Conservation (phyloP, 2,888 invertebrate species). For the Apomyelois bistriatella region DNA sequence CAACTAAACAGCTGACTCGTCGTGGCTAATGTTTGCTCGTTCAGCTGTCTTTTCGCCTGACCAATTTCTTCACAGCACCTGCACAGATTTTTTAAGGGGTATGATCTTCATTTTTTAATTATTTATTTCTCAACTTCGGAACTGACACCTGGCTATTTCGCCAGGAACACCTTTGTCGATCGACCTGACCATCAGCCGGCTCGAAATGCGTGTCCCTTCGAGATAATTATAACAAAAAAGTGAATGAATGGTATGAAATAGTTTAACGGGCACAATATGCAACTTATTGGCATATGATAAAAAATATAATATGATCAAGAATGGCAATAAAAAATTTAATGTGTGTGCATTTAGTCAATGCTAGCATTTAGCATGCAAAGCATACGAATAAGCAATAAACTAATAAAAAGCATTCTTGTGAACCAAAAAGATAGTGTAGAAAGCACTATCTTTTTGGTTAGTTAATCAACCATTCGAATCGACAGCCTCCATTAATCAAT, state of each 20-base stretch:
- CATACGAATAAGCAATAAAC: too few relatives aligned
- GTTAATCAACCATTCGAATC: background rate
- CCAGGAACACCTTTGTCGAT: constrained; percentile 50
- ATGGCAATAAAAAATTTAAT: too few relatives aligned
- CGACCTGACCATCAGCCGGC: constrained; percentile 41
- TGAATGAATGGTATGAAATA: background rate
- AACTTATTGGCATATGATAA: background rate
- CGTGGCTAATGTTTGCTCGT: constrained; percentile 35
- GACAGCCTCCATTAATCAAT: background rate
- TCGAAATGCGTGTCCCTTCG: constrained; percentile 37
- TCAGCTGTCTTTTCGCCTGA: constrained; percentile 72
- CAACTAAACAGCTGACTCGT: too few relatives aligned
- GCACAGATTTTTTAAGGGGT: constrained; percentile 72
- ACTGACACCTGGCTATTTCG: constrained; percentile 66
- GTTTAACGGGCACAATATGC: background rate
- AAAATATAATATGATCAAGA: too few relatives aligned
- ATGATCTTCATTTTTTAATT: constrained; percentile 50
- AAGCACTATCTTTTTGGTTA: background rate
- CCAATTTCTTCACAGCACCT: constrained; percentile 57
- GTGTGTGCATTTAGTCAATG: too few relatives aligned
- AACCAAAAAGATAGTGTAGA: too few relatives aligned
- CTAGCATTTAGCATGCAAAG: too few relatives aligned
- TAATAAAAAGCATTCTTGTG: too few relatives aligned
- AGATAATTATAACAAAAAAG: constrained; percentile 47
- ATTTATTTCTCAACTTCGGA: constrained; percentile 50